Evolutionary conservation across 2,888 invertebrate genomes (phyloP), one percentile per base, ranked within the genome.

Genomic region (Microctonus brassicae): DNA sequence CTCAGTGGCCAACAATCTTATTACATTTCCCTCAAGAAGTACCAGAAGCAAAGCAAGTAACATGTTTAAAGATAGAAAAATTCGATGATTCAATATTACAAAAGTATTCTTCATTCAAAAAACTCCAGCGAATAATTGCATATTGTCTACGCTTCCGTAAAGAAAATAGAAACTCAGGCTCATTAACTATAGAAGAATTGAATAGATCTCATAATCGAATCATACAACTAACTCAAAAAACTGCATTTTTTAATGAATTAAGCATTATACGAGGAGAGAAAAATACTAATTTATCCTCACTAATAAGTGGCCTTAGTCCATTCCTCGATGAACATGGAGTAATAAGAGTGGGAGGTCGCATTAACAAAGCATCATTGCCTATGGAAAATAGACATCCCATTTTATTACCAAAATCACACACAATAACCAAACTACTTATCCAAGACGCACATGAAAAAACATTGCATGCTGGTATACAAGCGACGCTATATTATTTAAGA

Each of bases 51-150:
- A 55, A 69, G 10, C 65, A 71, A 39, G 20, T 36, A 0, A 70
- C 66, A 10, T 69, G 71, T 55, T 39, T 42, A 13, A n/a, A 42
- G 3, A 42, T 42, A n/a, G 42, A 42, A 6, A n/a, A 3, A 13
- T 42, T 42, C 6, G 33, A 69, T 10, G 58, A 69, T 36, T 39
- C 57, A 20, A 47, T 73, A 1, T 17, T 63, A 1, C 5, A 11
- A n/a, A 55, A 55, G 9, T 73, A 47, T 39, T 73, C 72, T 7
- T 71, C 66, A 2, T 71, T 63, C 10, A 22, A 33, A 2, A 73
- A 73, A 53, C 20, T 75, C 26, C 67, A 60, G 11, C 39, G 70
- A 20, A 52, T 75, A 10, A 64, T 71, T 1, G 73, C 72, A 7
- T 39, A 62, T 9, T 71, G 73, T 42, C 26, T 67, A 5, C 29